A percentile compares a stretch with the other conserved stretches of the same genome.
phyloP scores from a whole-genome alignment of 2,888 invertebrate species.

The Phaedon cochleariae region DNA sequence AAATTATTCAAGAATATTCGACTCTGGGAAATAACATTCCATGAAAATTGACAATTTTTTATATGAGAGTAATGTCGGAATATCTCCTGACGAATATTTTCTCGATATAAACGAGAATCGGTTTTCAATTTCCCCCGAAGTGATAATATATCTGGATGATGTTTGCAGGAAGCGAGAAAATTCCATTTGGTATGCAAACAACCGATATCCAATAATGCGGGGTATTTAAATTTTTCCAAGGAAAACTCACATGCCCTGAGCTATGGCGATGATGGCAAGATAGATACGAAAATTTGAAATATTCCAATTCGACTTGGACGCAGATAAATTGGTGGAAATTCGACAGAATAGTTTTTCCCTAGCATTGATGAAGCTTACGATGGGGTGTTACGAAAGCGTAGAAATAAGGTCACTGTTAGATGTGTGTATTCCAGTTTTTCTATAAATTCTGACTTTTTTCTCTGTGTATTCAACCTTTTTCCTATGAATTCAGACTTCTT shows the following conservation, averaged over 20 bases:
- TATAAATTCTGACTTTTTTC: too few relatives aligned
- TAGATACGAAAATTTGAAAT: conserved; percentile 58
- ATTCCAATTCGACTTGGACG: conserved; percentile 59
- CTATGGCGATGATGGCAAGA: conserved; percentile 48
- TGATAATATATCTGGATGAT: conserved; percentile 2
- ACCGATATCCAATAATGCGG: conserved; percentile 45
- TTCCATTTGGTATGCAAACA: conserved; percentile 12
- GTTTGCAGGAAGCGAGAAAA: background rate
- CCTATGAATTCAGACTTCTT: too few relatives aligned
- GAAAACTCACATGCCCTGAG: conserved; percentile 45
- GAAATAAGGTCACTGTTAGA: too few relatives aligned
- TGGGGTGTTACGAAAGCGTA: too few relatives aligned
- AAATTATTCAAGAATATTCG: background rate
- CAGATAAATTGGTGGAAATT: conserved; percentile 54
- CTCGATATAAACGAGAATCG: background rate
- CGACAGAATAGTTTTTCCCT: conserved; percentile 33
- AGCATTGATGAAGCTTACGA: too few relatives aligned
- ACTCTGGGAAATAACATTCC: background rate
- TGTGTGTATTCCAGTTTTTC: too few relatives aligned
- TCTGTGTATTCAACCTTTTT: too few relatives aligned
- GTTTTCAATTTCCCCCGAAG: background rate
- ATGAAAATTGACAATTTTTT: background rate
- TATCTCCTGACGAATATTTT: background rate
- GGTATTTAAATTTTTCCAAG: conserved; percentile 50
- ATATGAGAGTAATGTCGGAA: background rate